Evolutionary conservation across 2,797 vertebrate species (phyloP).

Genomic region (Botia kubotai): DNA sequence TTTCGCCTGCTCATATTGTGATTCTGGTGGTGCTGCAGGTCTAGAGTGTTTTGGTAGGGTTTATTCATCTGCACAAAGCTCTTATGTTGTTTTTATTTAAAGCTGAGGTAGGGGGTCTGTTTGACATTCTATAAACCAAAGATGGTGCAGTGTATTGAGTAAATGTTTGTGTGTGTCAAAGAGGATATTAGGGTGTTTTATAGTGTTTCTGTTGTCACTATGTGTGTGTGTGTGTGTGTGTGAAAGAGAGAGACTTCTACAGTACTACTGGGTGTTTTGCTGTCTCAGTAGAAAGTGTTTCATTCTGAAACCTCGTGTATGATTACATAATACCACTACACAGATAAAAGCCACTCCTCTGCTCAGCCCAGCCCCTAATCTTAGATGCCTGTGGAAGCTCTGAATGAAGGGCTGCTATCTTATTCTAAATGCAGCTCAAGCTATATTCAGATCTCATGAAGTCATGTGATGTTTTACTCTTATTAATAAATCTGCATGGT

Average conservation of each 20-base stretch:
- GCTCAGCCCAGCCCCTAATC: constrained; percentile 35
- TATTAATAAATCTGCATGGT: background rate
- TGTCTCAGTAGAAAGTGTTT: constrained; percentile 47
- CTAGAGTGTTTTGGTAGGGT: constrained; percentile 1
- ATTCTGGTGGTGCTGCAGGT: background rate
- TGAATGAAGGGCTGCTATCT: constrained; percentile 35
- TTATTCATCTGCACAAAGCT: background rate
- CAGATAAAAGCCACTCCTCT: constrained; percentile 43
- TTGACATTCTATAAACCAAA: constrained; percentile 28
- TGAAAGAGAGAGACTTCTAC: background rate
- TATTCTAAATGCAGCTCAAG: background rate
- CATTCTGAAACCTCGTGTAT: constrained; percentile 47
- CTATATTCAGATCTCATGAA: constrained; percentile 7
- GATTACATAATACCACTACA: constrained; percentile 56
- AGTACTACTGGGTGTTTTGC: constrained; percentile 19
- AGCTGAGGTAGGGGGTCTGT: constrained; percentile 5
- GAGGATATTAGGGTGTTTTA: background rate
- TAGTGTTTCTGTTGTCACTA: constrained; percentile 19
- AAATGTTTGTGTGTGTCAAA: constrained; percentile 9
- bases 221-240: constrained; percentile 16
- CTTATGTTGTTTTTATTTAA: constrained; percentile 9
- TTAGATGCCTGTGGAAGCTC: constrained; percentile 35
- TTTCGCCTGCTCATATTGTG: background rate
- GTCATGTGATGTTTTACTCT: constrained; percentile 18
- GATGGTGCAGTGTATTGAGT: constrained; percentile 26